Evolutionary conservation across 2,797 vertebrate genomes (phyloP), one percentile per base, ranked within the genome.

Genomic region (Diplodus puntazzo): DNA sequence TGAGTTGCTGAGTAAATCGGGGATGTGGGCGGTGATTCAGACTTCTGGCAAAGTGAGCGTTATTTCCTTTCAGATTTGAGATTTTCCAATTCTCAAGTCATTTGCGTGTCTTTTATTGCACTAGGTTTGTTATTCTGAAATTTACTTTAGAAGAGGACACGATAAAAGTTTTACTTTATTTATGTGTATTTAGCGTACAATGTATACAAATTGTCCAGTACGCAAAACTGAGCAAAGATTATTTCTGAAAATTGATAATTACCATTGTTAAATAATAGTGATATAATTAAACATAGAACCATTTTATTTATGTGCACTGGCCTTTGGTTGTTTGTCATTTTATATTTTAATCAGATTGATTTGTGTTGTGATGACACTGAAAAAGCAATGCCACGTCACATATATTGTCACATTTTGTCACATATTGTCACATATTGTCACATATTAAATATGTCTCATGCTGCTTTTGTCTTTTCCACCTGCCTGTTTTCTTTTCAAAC

Each of bases 401-500:
- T 30, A 25, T 25, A 25, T 25, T 2, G 25, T 25, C 25, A 25
- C 25, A 25, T 25, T 25, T 25, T 25, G 25, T 25, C 52, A 61
- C 50, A 64, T 67, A 34, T 52, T 62, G 17, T 60, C 46, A 61
- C 50, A 69, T 67, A 25, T 52, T 62, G 17, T 60, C 46, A 61
- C 50, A 69, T 67, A 34, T 46, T 43, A 12, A 11, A 11, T 43
- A 3, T 43, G 10, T 1, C 10, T 43, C 42, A 11, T 11, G 10
- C 42, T 43, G 13, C 63, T 42, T 60, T 34, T 63, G 21, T 72
- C 46, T 50, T 61, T 54, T 27, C 49, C 39, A 39, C 23, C 21
- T n/a, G 6, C 34, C 9, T 53, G 25, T 9, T 34, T 54, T n/a
- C 12, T 61, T 60, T 62, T 48, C 9, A 67, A 78, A 63, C 12